These are phyloP conservation scores for Hemithea aestivaria DNA, from an alignment of 2,888 invertebrate genomes.

Conservation along the genomic window DNA sequence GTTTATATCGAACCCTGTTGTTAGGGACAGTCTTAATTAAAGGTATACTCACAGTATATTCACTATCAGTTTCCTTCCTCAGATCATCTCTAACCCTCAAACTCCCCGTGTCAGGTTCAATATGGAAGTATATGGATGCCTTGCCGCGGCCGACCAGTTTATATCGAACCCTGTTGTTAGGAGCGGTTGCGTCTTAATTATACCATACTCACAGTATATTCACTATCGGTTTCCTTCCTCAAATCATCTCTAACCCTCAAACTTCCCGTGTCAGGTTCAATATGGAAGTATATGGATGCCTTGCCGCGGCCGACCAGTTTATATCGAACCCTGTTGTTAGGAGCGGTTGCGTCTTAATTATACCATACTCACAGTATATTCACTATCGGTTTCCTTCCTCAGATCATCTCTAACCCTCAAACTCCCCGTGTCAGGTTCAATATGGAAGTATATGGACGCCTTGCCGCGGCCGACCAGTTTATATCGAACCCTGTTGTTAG, in stretches of 20 bases:
- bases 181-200: too few relatives aligned
- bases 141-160: slow-evolving; percentile 90
- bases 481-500: slow-evolving; percentile 89
- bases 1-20: slow-evolving; percentile 88
- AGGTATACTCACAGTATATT: too few relatives aligned
- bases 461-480: slow-evolving; percentile 90
- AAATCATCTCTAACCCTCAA: slow-evolving; percentile 90
- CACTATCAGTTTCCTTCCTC: slow-evolving; percentile 90
- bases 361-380: slow-evolving; percentile 88
- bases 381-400: slow-evolving; percentile 90
- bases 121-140: slow-evolving; percentile 90
- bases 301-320: slow-evolving; percentile 90
- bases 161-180: slow-evolving; percentile 89
- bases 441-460: slow-evolving; percentile 90
- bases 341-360: too few relatives aligned
- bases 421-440: slow-evolving; percentile 90
- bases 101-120: slow-evolving; percentile 90
- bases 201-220: too few relatives aligned
- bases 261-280: slow-evolving; percentile 90
- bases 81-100: slow-evolving; percentile 90
- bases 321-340: slow-evolving; percentile 89
- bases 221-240: slow-evolving; percentile 90
- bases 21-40: slow-evolving; percentile 91
- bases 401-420: slow-evolving; percentile 90
- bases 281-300: slow-evolving; percentile 90